Conservation (phyloP, 1,140 invertebrate species). For the Aphaenogaster rudis region DNA sequence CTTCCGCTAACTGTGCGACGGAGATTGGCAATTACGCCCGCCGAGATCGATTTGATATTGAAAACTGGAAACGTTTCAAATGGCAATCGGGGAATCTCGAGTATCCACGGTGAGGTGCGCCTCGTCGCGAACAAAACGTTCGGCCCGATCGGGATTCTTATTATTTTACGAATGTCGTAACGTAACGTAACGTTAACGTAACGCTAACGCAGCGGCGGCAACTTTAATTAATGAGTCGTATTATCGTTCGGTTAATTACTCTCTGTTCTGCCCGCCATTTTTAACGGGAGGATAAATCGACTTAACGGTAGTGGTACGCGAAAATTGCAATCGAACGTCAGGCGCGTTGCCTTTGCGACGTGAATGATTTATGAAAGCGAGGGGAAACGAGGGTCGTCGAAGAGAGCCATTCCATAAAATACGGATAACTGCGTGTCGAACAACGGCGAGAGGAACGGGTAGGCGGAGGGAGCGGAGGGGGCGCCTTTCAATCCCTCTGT, state of each 20-base stretch:
- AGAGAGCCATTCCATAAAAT: constrained; percentile 57
- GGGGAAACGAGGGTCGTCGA: constrained; percentile 26
- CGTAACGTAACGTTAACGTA: constrained; percentile 2
- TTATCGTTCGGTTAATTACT: constrained; percentile 34
- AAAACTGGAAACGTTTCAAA: constrained; percentile 66
- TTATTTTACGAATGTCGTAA: background rate
- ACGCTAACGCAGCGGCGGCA: background rate
- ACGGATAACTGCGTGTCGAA: constrained; percentile 57
- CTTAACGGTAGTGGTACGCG: constrained; percentile 15
- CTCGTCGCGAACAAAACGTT: background rate
- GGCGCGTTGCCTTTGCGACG: constrained; percentile 30
- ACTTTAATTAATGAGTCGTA: constrained; percentile 11
- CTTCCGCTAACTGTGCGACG: constrained; percentile 57
- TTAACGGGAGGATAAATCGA: constrained; percentile 29
- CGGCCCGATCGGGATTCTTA: background rate
- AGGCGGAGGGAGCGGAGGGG: background rate
- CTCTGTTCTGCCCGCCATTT: background rate
- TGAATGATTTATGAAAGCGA: constrained; percentile 60
- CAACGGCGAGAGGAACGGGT: background rate
- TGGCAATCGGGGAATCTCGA: constrained; percentile 40
- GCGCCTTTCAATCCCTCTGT: constrained; percentile 53
- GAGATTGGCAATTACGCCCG: constrained; percentile 61
- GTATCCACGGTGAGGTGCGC: background rate
- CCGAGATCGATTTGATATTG: constrained; percentile 56
- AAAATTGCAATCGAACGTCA: constrained; percentile 56